These are phyloP conservation scores for Toxostoma redivivum DNA, from an alignment of 2,113 vertebrate species.

Conservation along the genomic window DNA sequence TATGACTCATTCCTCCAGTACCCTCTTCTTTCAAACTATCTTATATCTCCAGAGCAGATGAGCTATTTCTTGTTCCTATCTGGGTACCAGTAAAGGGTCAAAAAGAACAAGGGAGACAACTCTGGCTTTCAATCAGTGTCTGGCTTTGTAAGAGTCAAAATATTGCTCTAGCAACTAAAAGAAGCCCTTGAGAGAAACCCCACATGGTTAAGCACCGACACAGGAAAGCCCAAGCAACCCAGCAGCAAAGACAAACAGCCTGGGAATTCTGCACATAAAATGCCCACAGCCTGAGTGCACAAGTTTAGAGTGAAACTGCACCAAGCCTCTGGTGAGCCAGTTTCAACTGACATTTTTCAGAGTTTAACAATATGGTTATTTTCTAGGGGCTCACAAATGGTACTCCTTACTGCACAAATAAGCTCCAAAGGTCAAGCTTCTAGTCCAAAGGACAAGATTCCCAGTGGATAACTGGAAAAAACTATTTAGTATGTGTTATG, in stretches of 20 bases:
- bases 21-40: background rate
- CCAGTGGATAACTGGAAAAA: background rate
- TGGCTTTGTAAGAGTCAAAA: background rate
- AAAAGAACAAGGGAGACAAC: background rate
- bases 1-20: background rate
- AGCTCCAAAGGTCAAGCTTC: background rate
- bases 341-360: background rate
- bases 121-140: background rate
- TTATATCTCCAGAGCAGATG: background rate
- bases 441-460: background rate
- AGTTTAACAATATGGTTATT: rapidly evolving
- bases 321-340: background rate
- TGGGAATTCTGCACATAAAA: background rate
- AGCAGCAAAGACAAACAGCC: rapidly evolving
- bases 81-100: background rate
- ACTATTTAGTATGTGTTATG: background rate
- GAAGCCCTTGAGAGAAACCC: background rate
- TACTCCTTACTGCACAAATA: background rate
- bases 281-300: background rate
- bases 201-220: rapidly evolving
- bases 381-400: background rate
- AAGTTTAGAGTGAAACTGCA: background rate
- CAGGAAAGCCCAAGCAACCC: background rate
- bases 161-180: background rate
- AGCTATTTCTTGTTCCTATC: background rate